phyloP scores from a whole-genome alignment of 2,888 invertebrate genomes.

The Tinea pellionella region DNA sequence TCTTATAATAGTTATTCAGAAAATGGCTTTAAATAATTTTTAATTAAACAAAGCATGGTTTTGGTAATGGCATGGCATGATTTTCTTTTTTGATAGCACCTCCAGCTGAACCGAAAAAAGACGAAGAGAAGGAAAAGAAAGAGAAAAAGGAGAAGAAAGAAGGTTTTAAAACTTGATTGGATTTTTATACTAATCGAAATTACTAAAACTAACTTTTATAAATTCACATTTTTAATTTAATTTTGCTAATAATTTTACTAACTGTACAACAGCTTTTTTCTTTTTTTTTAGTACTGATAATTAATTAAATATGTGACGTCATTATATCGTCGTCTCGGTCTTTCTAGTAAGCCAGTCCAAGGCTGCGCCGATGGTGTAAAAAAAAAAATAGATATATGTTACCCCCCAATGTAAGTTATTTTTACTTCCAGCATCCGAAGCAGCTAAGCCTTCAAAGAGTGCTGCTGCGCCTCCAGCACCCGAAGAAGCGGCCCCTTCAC shows the following conservation, averaged over 20 bases:
- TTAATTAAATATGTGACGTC: too few relatives aligned
- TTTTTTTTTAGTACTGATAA: too few relatives aligned
- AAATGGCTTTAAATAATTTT: too few relatives aligned
- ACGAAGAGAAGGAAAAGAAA: conserved; percentile 8
- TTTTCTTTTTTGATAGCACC: conserved; percentile 7
- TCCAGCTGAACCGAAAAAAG: background rate
- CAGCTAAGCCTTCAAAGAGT: background rate
- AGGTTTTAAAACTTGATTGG: conserved; percentile 5
- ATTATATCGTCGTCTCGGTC: too few relatives aligned
- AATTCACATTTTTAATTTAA: background rate
- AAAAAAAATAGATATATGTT: too few relatives aligned
- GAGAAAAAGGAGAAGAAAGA: background rate
- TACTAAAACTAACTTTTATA: background rate
- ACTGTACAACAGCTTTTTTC: too few relatives aligned
- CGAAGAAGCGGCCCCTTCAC: conserved; percentile 37
- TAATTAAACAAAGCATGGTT: background rate
- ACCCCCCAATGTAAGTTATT: too few relatives aligned
- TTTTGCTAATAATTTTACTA: background rate
- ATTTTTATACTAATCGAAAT: background rate
- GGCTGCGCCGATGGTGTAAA: too few relatives aligned
- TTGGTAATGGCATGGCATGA: background rate
- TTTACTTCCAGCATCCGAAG: background rate
- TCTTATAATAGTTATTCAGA: too few relatives aligned
- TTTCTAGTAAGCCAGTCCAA: too few relatives aligned
- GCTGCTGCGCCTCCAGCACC: conserved; percentile 22